A percentile compares a stretch with the other conserved stretches of the same genome.
phyloP scores from a whole-genome alignment of 2,888 invertebrate genomes.

The Rotaria magnacalcarata region DNA sequence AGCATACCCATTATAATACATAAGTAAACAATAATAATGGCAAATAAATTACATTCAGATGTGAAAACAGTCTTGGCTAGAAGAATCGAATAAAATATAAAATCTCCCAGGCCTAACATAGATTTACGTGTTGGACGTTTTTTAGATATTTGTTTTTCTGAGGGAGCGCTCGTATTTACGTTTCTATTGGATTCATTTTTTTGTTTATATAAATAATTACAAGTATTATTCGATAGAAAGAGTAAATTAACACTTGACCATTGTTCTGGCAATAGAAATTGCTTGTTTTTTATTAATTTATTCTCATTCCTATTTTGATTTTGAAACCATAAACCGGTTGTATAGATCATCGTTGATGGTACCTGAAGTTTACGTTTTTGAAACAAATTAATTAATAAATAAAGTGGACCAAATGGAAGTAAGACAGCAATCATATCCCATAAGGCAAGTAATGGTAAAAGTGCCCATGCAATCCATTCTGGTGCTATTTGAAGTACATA shows the following conservation, averaged over 20 bases:
- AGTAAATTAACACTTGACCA: not conserved
- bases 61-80: slow-evolving; percentile 25
- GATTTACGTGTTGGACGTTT: not conserved
- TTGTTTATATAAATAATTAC: not conserved
- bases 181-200: not conserved
- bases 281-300: not conserved
- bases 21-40: not conserved
- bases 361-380: not conserved
- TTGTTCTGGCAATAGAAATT: not conserved
- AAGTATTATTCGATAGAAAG: not conserved
- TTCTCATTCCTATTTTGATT: slow-evolving; percentile 15
- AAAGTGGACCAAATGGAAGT: slow-evolving; percentile 33
- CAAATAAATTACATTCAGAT: slow-evolving; percentile 26
- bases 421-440: slow-evolving; percentile 38
- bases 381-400: slow-evolving; percentile 23
- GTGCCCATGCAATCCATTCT: slow-evolving; percentile 11
- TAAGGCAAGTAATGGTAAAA: slow-evolving; percentile 1
- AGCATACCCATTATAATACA: slow-evolving; percentile 29
- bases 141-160: too few relatives aligned
- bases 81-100: slow-evolving; percentile 34
- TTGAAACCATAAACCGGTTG: slow-evolving; percentile 4
- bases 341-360: slow-evolving; percentile 33
- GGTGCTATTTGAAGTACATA: slow-evolving; percentile 6
- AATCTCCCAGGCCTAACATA: slow-evolving; percentile 38
- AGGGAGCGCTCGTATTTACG: not conserved